phyloP scores from a whole-genome alignment of 2,797 vertebrate genomes.

The Melanotaenia nigrans region DNA sequence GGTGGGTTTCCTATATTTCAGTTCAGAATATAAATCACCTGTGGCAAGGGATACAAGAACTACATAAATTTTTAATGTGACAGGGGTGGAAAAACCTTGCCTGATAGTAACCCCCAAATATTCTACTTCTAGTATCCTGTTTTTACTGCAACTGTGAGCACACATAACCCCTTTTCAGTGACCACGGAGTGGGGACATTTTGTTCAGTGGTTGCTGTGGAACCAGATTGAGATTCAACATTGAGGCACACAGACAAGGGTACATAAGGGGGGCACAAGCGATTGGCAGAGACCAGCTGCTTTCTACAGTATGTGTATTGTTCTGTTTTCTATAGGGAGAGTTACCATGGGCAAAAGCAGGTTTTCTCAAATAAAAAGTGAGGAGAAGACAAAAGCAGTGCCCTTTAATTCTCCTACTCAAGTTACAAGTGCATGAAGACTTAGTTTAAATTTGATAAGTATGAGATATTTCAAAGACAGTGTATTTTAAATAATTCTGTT shows the following conservation, averaged over 20 bases:
- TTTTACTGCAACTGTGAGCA: constrained; percentile 12
- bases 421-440: neutral
- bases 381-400: constrained; percentile 20
- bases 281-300: constrained; percentile 62
- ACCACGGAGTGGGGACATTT: constrained; percentile 34
- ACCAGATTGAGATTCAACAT: constrained; percentile 41
- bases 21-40: constrained; percentile 19
- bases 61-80: constrained; percentile 4
- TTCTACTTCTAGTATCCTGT: neutral
- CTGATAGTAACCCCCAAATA: neutral
- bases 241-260: neutral
- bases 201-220: constrained; percentile 59
- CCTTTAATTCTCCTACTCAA: constrained; percentile 26
- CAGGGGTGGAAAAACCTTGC: too few relatives aligned
- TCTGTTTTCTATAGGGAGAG: constrained; percentile 49
- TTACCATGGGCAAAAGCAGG: constrained; percentile 59
- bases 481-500: neutral
- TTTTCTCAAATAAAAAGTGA: constrained; percentile 36
- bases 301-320: constrained; percentile 51
- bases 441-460: neutral
- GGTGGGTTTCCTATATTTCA: constrained; percentile 8
- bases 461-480: neutral
- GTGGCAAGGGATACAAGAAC: neutral
- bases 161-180: constrained; percentile 17
- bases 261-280: constrained; percentile 7